phyloP scores from a whole-genome alignment of 1,140 invertebrate species.

The Maconellicoccus hirsutus region DNA sequence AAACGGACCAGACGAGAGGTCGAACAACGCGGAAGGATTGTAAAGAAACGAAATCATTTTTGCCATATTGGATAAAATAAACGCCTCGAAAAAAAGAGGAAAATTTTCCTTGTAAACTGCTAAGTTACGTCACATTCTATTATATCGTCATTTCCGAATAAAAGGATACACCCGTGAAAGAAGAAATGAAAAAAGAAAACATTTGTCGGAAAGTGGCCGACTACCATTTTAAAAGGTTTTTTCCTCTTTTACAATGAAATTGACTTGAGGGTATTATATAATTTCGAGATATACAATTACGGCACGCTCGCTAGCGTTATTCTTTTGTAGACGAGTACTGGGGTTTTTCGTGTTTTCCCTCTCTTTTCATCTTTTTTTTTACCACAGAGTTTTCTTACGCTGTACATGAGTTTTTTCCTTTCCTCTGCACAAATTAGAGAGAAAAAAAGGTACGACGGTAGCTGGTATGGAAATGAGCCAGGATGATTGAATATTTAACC shows the following conservation, averaged over 20 bases:
- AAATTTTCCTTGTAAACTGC: neutral
- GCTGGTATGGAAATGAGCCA: too few species aligned
- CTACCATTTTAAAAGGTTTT: neutral
- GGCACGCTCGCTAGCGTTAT: too few species aligned
- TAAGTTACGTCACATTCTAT: neutral
- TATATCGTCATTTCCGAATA: neutral
- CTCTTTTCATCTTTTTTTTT: too few species aligned
- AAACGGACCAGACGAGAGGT: too few species aligned
- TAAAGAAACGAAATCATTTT: neutral
- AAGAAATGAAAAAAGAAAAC: neutral
- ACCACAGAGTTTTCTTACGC: too few species aligned
- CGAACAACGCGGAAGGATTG: neutral
- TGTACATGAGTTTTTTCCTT: too few species aligned
- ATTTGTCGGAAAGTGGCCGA: neutral
- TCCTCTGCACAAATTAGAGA: too few species aligned
- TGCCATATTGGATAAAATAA: constrained; percentile 9
- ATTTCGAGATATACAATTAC: neutral
- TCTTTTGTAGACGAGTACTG: too few species aligned
- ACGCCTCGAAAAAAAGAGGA: constrained; percentile 2
- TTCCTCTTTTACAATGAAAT: neutral
- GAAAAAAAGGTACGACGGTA: too few species aligned
- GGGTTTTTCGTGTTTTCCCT: too few species aligned
- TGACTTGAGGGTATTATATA: neutral
- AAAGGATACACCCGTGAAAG: neutral
- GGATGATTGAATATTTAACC: too few species aligned